Base-by-base conservation (phyloP, 1,140 invertebrate genomes). In the Helicoverpa zea region DNA sequence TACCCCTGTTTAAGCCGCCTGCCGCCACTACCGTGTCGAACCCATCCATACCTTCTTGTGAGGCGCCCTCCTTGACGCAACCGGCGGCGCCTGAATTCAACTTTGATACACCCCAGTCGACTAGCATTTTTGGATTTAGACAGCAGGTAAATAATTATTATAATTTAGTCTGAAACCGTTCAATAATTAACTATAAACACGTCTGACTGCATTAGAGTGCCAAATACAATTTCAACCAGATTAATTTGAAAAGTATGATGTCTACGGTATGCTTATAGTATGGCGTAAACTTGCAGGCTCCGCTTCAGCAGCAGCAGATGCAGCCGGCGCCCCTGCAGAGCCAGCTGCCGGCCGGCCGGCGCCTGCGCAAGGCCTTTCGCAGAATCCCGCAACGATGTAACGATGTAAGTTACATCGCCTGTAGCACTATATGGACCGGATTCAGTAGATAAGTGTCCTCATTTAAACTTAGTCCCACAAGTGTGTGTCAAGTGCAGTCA, bases 111-210 rank as follows among this genome's bases (percentile, higher is more conserved):
- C 68, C 85, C 12, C 88, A 86, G 59, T 35, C 84, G 4, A 58
- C 84, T 16, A 84, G 80, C 13, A 84, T 92, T 30, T 90, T 91
- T 80, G 88, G 88, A 68, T 94, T 94, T 83, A 87, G 89, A 77
- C 92, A 93, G 87, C 91, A 87, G 86, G 70, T 78, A 61, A 78
- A 68, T 52, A 56, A 63, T 61, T 74, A 58, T 82, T 30, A 47
- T 59, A 49, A 23, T 23, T 23, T 23, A 23, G 23, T 23, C 23
- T 23, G 23, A 23, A 23, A 23, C 23, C 23, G 23, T 23, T 23
- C 23, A 23, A 23, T 23, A 23, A 23, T 23, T 23, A 23, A 23
- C 23, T 23, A 23, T 23, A n/a, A n/a, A n/a, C n/a, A n/a, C n/a
- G 23, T 23, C 23, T 23, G 23, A 23, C 23, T 23, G 23, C 0